phyloP scores from a whole-genome alignment of 2,113 vertebrate species.

The Tamias sibiricus region DNA sequence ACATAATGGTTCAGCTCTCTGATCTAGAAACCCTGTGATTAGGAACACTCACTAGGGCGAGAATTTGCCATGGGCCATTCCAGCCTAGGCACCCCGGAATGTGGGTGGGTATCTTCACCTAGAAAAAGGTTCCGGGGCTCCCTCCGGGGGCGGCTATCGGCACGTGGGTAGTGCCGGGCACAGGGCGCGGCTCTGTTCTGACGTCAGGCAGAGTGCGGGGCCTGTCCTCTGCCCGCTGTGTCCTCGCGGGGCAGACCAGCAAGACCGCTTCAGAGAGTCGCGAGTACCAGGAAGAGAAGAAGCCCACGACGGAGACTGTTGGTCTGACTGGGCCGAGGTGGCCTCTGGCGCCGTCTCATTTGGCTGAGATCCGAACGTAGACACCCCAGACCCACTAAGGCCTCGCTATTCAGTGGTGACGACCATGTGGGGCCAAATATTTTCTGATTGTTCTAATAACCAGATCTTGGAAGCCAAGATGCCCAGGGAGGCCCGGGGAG shows the following conservation, averaged over 20 bases:
- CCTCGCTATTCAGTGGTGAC: background rate
- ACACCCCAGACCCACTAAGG: too few relatives aligned
- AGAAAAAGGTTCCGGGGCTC: fast-evolving
- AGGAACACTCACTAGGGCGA: background rate
- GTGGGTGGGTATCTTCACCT: fast-evolving
- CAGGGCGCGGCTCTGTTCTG: too few relatives aligned
- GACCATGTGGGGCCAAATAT: background rate
- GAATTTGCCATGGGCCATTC: background rate
- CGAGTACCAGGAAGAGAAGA: too few relatives aligned
- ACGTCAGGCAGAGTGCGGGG: background rate
- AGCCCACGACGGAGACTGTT: background rate
- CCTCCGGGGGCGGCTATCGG: fast-evolving
- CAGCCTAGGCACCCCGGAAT: background rate
- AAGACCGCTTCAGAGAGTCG: too few relatives aligned
- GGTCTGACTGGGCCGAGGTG: background rate
- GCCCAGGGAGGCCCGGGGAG: too few relatives aligned
- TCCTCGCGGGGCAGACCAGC: background rate
- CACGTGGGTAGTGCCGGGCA: fast-evolving
- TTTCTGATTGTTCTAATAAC: background rate
- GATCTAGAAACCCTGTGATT: background rate
- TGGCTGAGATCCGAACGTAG: background rate
- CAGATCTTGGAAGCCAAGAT: background rate
- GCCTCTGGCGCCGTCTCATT: background rate
- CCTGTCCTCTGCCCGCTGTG: too few relatives aligned
- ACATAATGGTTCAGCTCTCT: too few relatives aligned